Evolutionary conservation across 2,113 vertebrate genomes (phyloP), one percentile per base, ranked within the genome.

Genomic region (Dascyllus trimaculatus): DNA sequence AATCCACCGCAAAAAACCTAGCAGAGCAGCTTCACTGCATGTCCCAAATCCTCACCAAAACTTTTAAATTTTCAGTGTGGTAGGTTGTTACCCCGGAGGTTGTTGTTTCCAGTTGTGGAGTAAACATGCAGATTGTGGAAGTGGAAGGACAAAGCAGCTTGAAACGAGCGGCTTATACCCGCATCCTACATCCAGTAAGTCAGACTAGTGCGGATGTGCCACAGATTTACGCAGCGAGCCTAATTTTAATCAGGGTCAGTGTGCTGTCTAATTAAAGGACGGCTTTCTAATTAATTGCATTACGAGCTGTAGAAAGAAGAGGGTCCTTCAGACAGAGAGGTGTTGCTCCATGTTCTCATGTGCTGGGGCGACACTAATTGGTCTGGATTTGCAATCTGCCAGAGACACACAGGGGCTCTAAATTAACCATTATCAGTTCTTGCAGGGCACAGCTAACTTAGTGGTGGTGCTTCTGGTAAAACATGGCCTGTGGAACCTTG

Each of bases 251-350:
- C 82, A 80, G 67, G 78, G 56, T 58, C 59, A 67, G 77, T 68
- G 78, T 73, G 65, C 54, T 48, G 60, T 87, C 90, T 84, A 89
- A 90, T 92, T 87, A 88, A 82, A 86, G 80, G 64, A 69, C 54
- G 60, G 35, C 11, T 73, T 78, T 73, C 75, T 88, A 89, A 90
- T 91, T 83, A 90, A 88, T 78, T 84, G 25, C 83, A 87, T 91
- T 85, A 84, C 82, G 79, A 90, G 77, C 62, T 43, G 67, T 66
- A 54, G 78, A 84, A 81, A 79, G 68, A 81, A 87, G 71, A 89
- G 24, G 60, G 60, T 62, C 82, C 66, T 88, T 22, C 74, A 87
- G 81, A 85, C 70, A 80, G 48, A 82, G 73, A 82, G 81, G 78
- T 83, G 80, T 82, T 81, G 60, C 49, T 86, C n/a, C 61, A 59